A percentile compares a stretch with the other conserved stretches of the same genome.
These are phyloP conservation scores for Agonopterix arenella DNA, from an alignment of 2,888 invertebrate species.

Conservation along the genomic window DNA sequence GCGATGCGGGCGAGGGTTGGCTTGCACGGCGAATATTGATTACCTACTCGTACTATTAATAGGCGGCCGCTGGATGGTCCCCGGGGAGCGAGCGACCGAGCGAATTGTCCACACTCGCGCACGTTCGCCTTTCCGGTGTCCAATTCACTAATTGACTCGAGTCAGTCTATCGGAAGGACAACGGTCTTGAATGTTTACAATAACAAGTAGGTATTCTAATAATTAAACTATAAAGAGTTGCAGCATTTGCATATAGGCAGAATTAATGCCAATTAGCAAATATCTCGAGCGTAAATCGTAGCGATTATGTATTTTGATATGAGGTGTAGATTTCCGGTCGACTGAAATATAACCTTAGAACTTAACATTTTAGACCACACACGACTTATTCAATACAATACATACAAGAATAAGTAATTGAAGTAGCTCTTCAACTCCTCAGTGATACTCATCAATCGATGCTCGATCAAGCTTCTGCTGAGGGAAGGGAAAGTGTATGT, in stretches of 20 bases:
- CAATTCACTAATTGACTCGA: conserved; percentile 52
- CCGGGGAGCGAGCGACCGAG: not conserved
- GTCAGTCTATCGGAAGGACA: too few species aligned
- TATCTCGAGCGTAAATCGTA: too few species aligned
- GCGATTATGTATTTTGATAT: too few species aligned
- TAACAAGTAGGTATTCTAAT: too few species aligned
- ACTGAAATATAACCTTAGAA: too few species aligned
- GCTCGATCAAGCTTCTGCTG: not conserved
- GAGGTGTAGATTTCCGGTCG: too few species aligned
- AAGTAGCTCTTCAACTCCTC: conserved; percentile 2
- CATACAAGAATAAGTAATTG: not conserved
- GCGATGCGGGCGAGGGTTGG: conserved; percentile 52
- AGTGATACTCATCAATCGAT: not conserved
- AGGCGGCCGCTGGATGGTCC: conserved; percentile 32
- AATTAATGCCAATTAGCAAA: too few species aligned
- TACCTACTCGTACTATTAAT: conserved; percentile 57
- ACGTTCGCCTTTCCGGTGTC: conserved; percentile 41
- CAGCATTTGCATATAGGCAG: too few species aligned
- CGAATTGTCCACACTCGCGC: not conserved
- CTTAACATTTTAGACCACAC: not conserved
- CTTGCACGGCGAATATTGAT: conserved; percentile 65
- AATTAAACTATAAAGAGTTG: too few species aligned
- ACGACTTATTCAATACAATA: not conserved
- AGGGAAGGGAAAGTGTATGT: conserved; percentile 1
- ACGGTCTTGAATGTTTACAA: too few species aligned